These are phyloP conservation scores for Apolygus lucorum DNA, from an alignment of 1,140 invertebrate genomes.

Conservation along the genomic window DNA sequence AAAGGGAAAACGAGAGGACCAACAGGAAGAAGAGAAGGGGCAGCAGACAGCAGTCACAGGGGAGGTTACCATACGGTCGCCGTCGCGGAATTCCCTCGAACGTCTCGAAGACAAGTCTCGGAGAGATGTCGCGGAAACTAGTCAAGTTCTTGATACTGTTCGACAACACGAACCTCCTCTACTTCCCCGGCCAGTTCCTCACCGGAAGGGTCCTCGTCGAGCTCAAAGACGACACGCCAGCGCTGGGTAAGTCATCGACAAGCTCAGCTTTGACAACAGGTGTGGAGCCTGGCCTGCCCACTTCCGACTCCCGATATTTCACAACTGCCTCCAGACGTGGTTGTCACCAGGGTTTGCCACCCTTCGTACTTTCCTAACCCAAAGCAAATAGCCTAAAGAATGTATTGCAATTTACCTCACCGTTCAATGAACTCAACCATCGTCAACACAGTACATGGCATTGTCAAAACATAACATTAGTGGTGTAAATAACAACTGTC, in stretches of 20 bases:
- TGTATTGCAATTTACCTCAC: too few species aligned
- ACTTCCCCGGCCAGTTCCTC: slow-evolving; percentile 85
- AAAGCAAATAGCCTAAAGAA: too few species aligned
- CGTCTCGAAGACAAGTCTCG: neutral
- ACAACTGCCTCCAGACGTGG: neutral
- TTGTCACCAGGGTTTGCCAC: neutral
- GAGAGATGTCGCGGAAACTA: slow-evolving; percentile 71
- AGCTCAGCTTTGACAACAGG: slow-evolving; percentile 6
- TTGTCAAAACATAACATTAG: too few species aligned
- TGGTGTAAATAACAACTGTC: too few species aligned
- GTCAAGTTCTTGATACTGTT: slow-evolving; percentile 88
- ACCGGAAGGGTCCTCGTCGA: slow-evolving; percentile 85
- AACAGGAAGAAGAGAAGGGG: neutral
- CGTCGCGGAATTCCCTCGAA: neutral
- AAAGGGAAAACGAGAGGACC: neutral
- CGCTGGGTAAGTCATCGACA: slow-evolving; percentile 52
- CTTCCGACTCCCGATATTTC: neutral
- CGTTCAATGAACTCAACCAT: too few species aligned
- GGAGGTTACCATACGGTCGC: neutral
- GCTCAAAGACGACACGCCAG: slow-evolving; percentile 83
- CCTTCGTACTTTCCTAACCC: neutral
- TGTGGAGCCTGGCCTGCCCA: neutral
- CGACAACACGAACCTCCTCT: slow-evolving; percentile 85
- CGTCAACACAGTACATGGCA: too few species aligned
- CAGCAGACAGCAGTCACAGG: neutral